Conservation (phyloP, 2,797 vertebrate species). For the Agapornis canus region DNA sequence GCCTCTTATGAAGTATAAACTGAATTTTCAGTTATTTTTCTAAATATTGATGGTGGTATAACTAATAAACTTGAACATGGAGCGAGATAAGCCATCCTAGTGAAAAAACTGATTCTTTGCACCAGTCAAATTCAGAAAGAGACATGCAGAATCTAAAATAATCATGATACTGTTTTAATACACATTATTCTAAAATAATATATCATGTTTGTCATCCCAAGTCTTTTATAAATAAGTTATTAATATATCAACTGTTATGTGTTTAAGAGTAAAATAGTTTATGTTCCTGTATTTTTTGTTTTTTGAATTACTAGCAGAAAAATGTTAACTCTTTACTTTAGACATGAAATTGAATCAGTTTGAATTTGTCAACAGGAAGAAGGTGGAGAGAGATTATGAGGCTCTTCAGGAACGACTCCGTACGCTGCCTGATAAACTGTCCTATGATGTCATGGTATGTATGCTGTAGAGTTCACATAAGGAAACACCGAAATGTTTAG, state of each 20-base stretch:
- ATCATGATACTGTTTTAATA: neutral
- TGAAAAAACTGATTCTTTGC: neutral
- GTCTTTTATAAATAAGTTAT: neutral
- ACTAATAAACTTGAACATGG: neutral
- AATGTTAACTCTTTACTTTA: neutral
- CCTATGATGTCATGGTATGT: slow-evolving; percentile 93
- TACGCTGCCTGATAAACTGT: slow-evolving; percentile 90
- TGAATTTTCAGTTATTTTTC: slow-evolving; percentile 14
- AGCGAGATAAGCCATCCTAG: neutral
- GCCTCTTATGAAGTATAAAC: neutral
- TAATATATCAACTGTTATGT: neutral
- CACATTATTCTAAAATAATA: neutral
- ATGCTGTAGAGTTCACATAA: neutral
- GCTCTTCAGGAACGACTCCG: slow-evolving; percentile 87
- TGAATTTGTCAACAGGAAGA: slow-evolving; percentile 83
- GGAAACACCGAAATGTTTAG: neutral
- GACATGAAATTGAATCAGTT: neutral
- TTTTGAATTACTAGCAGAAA: neutral
- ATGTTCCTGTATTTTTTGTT: neutral
- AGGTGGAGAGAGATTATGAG: slow-evolving; percentile 89
- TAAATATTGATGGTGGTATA: slow-evolving; percentile 41
- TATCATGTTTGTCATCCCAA: neutral
- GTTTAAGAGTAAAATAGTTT: neutral
- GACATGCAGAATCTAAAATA: neutral
- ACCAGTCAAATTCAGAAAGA: neutral